Base-by-base conservation (phyloP, 2,113 vertebrate genomes). In the Buteo buteo region DNA sequence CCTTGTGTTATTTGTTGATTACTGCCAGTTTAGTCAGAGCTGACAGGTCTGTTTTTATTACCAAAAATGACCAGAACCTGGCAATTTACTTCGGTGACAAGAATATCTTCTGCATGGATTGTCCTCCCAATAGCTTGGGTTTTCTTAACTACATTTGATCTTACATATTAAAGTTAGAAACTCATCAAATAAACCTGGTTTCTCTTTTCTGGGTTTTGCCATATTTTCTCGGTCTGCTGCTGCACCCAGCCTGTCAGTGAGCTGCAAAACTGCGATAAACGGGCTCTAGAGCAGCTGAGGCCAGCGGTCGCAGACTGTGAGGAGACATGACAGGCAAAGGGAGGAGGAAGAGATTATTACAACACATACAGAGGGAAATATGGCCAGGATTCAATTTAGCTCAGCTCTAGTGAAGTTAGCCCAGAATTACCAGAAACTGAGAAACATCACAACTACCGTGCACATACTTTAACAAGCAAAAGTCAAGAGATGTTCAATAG, bases 251-350 rank as follows among this genome's bases (percentile, higher is more conserved):
- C 72, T 40, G 14, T 6, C 21, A 71, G 9, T 1, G 25, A 78
- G 52, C 42, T 66, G 77, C 1, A 1, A 21, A 69, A 32, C 34
- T 34, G 82, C 2, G 0, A 9, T 42, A 44, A 78, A 55, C 0
- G 0, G 38, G 65, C 45, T 72, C 28, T 36, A 36, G 73, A 82
- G 84, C 42, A 77, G 52, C 55, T n/a, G 58, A 82, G 32, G 24
- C 26, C 54, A 58, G 66, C 0, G 0, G 17, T 3, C 5, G 1
- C 72, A 40, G 36, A 6, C 52, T 62, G 52, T 0, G 0, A 80
- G 71, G 45, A 86, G 45, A 62, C 40, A 24, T 1, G 10, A 45
- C 34, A 45, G 20, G 38, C 62, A 29, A 74, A n/a, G 45, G 7
- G 34, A 82, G 72, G 28, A 90, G 44, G 57, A 90, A 69, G 40